A percentile compares a stretch with the other conserved stretches of the same genome.
Conservation (phyloP, 2,888 invertebrate species). For the Rhaphigaster nebulosa region DNA sequence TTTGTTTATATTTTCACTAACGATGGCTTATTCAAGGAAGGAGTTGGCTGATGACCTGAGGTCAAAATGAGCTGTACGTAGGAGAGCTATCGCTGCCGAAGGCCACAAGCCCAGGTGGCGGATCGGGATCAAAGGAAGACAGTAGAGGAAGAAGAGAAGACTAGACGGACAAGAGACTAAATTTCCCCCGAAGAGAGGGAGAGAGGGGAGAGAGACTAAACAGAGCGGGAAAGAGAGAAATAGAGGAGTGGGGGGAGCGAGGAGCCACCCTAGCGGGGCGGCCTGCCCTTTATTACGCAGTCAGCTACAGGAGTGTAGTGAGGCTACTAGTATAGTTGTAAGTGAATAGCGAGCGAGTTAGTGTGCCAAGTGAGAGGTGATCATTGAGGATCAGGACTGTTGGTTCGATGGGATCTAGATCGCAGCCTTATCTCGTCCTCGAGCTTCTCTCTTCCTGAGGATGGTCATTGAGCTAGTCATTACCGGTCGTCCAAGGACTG, state of each 20-base stretch:
- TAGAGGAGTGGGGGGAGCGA: conserved; percentile 68
- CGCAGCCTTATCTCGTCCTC: background rate
- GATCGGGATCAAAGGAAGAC: conserved; percentile 45
- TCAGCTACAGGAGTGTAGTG: conserved; percentile 52
- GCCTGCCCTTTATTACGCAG: conserved; percentile 60
- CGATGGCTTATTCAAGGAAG: background rate
- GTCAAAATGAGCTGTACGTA: too few relatives aligned
- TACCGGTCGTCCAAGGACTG: conserved; percentile 52
- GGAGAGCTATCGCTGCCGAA: background rate
- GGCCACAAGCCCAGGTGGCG: background rate
- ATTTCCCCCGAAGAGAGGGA: conserved; percentile 59
- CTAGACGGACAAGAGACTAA: conserved; percentile 58
- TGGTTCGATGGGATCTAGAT: conserved; percentile 49
- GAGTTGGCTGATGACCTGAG: fast-evolving
- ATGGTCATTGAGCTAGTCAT: conserved; percentile 55
- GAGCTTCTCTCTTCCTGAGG: conserved; percentile 38
- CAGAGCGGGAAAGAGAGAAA: conserved; percentile 68
- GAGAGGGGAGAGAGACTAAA: conserved; percentile 53
- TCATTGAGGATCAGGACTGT: background rate
- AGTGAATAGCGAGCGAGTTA: background rate
- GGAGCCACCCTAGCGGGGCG: conserved; percentile 64
- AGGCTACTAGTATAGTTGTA: conserved; percentile 22
- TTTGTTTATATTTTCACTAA: too few relatives aligned
- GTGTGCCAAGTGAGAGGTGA: background rate
- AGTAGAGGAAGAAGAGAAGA: conserved; percentile 55